Percentiles rank a stretch among this genome's conserved stretches.
These are phyloP conservation scores for Condylostylus longicornis DNA, from an alignment of 1,140 invertebrate genomes.

Conservation along the genomic window DNA sequence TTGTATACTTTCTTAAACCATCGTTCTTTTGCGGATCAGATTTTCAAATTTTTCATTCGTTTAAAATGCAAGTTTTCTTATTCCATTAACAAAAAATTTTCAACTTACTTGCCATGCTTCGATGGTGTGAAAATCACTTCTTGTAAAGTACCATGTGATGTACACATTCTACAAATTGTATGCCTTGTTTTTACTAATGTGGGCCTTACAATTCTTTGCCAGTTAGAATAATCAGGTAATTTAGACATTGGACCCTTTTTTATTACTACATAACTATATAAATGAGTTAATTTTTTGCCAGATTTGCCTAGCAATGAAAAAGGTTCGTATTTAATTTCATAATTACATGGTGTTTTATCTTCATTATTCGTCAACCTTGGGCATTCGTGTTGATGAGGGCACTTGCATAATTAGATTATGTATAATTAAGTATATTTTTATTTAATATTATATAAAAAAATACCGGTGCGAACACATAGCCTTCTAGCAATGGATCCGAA, in stretches of 20 bases:
- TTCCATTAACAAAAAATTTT: too few relatives aligned
- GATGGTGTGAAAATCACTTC: conserved; percentile 58
- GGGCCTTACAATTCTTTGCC: conserved; percentile 63
- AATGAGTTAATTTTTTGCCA: conserved; percentile 33
- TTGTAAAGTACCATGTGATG: conserved; percentile 51
- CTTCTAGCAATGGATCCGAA: conserved; percentile 27
- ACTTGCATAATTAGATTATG: conserved; percentile 36
- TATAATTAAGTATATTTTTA: conserved; percentile 1
- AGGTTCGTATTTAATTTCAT: conserved; percentile 45
- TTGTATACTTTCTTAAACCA: too few relatives aligned
- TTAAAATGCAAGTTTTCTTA: too few relatives aligned
- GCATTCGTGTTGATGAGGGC: conserved; percentile 63
- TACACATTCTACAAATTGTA: conserved; percentile 63
- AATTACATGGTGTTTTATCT: conserved; percentile 61
- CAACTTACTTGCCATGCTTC: conserved; percentile 51
- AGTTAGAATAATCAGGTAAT: conserved; percentile 37
- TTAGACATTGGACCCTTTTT: conserved; percentile 51
- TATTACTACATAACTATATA: conserved; percentile 62
- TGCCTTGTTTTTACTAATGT: conserved; percentile 50
- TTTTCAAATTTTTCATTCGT: too few relatives aligned
- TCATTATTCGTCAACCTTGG: conserved; percentile 38
- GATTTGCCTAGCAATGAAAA: conserved; percentile 35
- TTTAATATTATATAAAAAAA: conserved; percentile 12
- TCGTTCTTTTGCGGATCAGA: too few relatives aligned
- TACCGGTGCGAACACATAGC: conserved; percentile 62